These are phyloP conservation scores for Hyperopisus bebe DNA, from an alignment of 2,113 vertebrate species.

Conservation along the genomic window DNA sequence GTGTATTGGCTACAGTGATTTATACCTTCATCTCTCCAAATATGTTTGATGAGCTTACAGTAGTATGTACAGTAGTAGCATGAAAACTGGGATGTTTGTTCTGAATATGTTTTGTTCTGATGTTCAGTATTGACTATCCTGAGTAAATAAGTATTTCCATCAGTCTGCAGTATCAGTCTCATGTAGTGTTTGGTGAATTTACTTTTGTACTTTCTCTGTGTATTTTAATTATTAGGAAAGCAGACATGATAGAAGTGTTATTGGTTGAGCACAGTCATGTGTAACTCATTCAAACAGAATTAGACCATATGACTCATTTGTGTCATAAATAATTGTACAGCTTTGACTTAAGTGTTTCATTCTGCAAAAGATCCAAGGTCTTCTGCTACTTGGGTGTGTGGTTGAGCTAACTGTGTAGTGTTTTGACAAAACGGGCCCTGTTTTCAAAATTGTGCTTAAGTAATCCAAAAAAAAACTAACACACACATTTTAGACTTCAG, in stretches of 20 bases:
- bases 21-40: neutral
- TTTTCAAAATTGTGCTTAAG: neutral
- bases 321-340: neutral
- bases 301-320: neutral
- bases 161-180: neutral
- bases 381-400: neutral
- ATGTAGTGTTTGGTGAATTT: neutral
- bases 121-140: neutral
- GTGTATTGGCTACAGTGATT: neutral
- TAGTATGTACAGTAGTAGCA: neutral
- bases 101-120: neutral
- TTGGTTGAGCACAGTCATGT: neutral
- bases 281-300: neutral
- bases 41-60: neutral
- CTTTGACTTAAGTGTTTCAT: neutral
- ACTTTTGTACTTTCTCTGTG: neutral
- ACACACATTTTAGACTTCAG: neutral
- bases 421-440: neutral
- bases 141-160: neutral
- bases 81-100: neutral
- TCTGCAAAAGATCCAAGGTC: neutral
- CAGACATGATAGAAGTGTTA: neutral
- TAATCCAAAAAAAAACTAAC: neutral
- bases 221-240: neutral
- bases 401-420: neutral